Percentiles rank a stretch among this genome's conserved stretches.
phyloP scores from a whole-genome alignment of 2,888 invertebrate genomes.

The Petrophora chlorosata region DNA sequence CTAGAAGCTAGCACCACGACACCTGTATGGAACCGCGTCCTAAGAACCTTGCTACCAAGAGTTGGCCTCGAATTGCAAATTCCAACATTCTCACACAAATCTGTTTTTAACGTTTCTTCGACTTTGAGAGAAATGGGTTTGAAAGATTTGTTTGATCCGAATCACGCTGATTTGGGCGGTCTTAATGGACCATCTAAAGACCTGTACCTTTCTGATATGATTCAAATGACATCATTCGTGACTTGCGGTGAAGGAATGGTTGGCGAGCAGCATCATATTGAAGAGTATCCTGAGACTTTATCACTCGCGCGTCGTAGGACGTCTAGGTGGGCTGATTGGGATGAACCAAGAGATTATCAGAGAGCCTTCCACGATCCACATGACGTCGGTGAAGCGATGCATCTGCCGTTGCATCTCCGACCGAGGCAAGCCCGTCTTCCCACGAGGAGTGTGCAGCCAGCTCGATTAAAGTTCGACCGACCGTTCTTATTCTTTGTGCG shows the following conservation, averaged over 20 bases:
- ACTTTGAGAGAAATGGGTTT: conserved; percentile 92
- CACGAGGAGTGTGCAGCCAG: conserved; percentile 85
- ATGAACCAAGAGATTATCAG: conserved; percentile 86
- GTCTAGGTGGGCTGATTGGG: conserved; percentile 79
- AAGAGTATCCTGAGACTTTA: conserved; percentile 90
- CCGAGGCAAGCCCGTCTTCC: conserved; percentile 89
- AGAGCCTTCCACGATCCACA: conserved; percentile 88
- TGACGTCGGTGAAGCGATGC: conserved; percentile 76
- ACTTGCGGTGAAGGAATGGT: conserved; percentile 91
- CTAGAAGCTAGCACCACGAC: conserved; percentile 86
- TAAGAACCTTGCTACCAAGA: conserved; percentile 89
- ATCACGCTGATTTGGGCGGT: conserved; percentile 91
- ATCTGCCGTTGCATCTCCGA: conserved; percentile 87
- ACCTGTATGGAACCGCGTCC: conserved; percentile 88
- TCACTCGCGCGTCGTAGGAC: conserved; percentile 61
- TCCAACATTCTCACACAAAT: conserved; percentile 92
- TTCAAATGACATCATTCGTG: conserved; percentile 92
- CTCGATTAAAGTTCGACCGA: conserved; percentile 91
- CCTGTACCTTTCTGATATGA: conserved; percentile 91
- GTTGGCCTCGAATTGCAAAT: conserved; percentile 92
- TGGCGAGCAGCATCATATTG: conserved; percentile 90
- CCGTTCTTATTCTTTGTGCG: conserved; percentile 95
- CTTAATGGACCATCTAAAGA: conserved; percentile 91
- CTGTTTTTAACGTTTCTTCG: conserved; percentile 91
- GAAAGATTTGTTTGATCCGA: conserved; percentile 89